These are phyloP conservation scores for Caenorhabditis imperialis DNA, from an alignment of 2,888 invertebrate species.

Conservation along the genomic window DNA sequence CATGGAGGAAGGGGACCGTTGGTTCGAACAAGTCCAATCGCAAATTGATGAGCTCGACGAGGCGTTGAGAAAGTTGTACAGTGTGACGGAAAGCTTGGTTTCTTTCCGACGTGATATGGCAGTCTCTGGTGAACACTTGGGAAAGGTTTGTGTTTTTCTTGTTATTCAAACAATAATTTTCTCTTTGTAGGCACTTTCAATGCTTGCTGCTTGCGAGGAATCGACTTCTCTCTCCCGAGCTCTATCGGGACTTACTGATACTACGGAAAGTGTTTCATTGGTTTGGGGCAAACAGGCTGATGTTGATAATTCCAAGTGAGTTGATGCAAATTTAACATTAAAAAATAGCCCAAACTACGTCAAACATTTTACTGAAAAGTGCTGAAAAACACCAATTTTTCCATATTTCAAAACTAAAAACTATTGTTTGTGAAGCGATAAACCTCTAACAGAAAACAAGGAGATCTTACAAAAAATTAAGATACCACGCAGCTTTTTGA, in stretches of 20 bases:
- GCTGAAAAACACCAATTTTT: no score
- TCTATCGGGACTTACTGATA: constrained; percentile 90
- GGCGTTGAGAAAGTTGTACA: constrained; percentile 85
- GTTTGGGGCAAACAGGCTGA: constrained; percentile 93
- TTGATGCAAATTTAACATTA: not conserved
- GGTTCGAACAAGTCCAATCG: constrained; percentile 96
- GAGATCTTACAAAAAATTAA: no score
- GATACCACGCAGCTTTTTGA: no score
- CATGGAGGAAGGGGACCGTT: constrained; percentile 99
- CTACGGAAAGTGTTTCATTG: constrained; percentile 83
- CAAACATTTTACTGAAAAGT: no score
- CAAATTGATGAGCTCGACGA: constrained; percentile 88
- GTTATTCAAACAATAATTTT: not conserved
- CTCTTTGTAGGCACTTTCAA: constrained; percentile 84
- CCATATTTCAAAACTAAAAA: no score
- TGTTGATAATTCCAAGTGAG: constrained; percentile 86
- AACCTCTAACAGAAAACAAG: no score
- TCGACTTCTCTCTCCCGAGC: constrained; percentile 91
- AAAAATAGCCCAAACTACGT: no score
- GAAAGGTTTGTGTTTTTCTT: constrained; percentile 40
- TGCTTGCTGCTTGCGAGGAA: constrained; percentile 93
- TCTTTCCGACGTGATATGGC: constrained; percentile 89
- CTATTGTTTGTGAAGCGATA: no score
- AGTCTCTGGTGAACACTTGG: constrained; percentile 84
- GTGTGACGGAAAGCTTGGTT: constrained; percentile 90